These are phyloP conservation scores for Zosterops pallidus DNA, from an alignment of 2,113 vertebrate genomes.

Conservation along the genomic window DNA sequence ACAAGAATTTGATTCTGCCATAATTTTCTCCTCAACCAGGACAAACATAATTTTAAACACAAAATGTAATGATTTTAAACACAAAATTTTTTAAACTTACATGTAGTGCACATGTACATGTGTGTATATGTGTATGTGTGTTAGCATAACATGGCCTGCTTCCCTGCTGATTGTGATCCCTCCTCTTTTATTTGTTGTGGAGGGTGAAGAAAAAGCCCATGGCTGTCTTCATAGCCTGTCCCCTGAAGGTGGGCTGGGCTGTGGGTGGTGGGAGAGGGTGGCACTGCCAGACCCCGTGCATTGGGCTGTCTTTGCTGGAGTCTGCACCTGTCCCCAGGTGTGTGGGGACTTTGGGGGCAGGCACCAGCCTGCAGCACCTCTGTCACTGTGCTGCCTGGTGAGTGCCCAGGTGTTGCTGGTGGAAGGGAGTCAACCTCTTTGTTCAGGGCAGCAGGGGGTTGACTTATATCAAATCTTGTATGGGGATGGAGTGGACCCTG, in stretches of 20 bases:
- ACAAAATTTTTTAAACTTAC: neutral
- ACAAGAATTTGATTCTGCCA: neutral
- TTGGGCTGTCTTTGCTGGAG: neutral
- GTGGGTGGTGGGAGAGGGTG: neutral
- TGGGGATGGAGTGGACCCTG: accelerated
- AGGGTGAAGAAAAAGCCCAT: neutral
- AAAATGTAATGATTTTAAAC: neutral
- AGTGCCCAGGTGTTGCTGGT: neutral
- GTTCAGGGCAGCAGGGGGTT: neutral
- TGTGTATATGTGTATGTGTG: accelerated
- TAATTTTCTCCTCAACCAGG: neutral
- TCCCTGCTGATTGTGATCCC: neutral
- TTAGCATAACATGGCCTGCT: neutral
- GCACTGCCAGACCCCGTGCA: neutral
- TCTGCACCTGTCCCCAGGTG: accelerated
- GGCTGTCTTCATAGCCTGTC: neutral
- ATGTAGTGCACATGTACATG: accelerated
- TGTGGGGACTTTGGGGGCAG: neutral
- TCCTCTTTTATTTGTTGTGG: accelerated
- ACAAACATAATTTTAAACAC: neutral
- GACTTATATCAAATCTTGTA: neutral
- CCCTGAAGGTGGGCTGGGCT: neutral
- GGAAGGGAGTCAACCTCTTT: neutral
- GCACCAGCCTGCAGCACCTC: neutral
- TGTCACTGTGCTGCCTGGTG: neutral